phyloP scores from a whole-genome alignment of 2,113 vertebrate genomes.

The Chaetops frenatus region DNA sequence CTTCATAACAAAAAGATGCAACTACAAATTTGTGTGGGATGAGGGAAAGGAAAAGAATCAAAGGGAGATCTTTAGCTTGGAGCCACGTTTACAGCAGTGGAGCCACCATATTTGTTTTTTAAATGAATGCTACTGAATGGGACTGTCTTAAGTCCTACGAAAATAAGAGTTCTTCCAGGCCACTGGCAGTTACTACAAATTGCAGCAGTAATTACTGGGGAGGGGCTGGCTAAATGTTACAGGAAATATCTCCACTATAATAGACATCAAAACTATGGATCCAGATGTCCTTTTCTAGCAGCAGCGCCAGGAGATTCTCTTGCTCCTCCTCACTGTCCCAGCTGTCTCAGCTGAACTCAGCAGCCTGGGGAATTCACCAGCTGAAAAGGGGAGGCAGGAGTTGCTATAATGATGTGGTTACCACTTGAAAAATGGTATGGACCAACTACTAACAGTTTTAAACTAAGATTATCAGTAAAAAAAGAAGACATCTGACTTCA shows the following conservation, averaged over 20 bases:
- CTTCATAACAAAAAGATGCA: not conserved
- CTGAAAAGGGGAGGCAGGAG: not conserved
- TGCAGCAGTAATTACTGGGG: not conserved
- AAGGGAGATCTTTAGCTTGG: not conserved
- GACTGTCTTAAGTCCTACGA: not conserved
- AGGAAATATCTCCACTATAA: not conserved
- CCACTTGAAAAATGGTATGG: not conserved
- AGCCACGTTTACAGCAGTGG: not conserved
- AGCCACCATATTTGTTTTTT: not conserved
- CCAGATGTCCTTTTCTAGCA: not conserved
- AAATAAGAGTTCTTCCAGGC: not conserved
- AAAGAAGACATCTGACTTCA: not conserved
- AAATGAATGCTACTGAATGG: not conserved
- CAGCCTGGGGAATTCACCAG: not conserved
- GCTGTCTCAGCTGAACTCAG: not conserved
- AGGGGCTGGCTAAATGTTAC: not conserved
- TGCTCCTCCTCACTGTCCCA: not conserved
- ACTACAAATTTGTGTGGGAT: not conserved
- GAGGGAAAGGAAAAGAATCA: not conserved
- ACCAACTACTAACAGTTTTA: not conserved
- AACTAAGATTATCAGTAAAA: not conserved
- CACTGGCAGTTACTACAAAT: not conserved
- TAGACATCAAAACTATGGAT: not conserved
- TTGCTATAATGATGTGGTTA: not conserved
- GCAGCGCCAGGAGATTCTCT: not conserved